phyloP scores from a whole-genome alignment of 2,113 vertebrate genomes.

The Lasiurus cinereus region DNA sequence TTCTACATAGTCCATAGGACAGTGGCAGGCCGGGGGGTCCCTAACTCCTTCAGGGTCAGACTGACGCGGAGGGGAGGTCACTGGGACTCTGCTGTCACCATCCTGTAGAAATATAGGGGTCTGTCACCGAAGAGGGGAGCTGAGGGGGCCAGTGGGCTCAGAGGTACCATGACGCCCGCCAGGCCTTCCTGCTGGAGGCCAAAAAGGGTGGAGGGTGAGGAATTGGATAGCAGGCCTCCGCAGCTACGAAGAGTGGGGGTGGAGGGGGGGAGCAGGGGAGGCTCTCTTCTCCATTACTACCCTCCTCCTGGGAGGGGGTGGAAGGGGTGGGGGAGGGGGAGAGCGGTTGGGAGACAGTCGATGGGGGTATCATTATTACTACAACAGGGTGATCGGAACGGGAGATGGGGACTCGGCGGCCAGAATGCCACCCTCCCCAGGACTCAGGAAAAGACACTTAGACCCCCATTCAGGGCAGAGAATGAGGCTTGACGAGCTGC shows the following conservation, averaged over 20 bases:
- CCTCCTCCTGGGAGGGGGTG: neutral
- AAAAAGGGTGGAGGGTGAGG: neutral
- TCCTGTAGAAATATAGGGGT: neutral
- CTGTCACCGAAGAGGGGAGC: no score
- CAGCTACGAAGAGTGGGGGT: neutral
- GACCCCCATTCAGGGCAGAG: neutral
- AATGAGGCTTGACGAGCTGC: neutral
- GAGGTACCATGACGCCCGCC: fast-evolving
- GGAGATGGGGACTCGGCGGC: neutral
- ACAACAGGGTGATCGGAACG: neutral
- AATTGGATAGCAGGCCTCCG: neutral
- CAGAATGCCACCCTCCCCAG: neutral
- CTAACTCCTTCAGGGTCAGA: neutral
- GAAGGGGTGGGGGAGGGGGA: no score
- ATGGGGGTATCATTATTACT: no score
- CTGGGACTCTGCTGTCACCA: fast-evolving
- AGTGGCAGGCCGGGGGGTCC: neutral
- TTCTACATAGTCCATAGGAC: neutral
- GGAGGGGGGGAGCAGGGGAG: no score
- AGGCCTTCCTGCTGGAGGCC: no score
- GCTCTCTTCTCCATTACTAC: neutral
- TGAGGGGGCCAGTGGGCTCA: neutral
- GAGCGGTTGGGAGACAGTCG: neutral
- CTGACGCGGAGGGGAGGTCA: fast-evolving
- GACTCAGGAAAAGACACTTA: neutral